A percentile compares a stretch with the other conserved stretches of the same genome.
phyloP scores from a whole-genome alignment of 2,797 vertebrate genomes.

The Mastacembelus armatus region DNA sequence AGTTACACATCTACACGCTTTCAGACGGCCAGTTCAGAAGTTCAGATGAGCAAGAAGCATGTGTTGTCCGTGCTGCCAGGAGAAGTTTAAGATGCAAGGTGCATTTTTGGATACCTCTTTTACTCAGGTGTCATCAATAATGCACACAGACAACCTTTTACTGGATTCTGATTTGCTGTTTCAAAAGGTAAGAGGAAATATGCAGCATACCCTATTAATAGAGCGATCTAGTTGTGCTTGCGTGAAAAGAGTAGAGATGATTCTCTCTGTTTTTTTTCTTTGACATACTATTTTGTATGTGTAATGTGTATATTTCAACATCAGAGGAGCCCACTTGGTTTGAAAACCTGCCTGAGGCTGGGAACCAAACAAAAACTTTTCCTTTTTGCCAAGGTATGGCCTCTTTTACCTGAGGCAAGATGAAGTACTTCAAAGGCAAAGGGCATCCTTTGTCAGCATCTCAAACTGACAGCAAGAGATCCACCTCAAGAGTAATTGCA shows the following conservation, averaged over 20 bases:
- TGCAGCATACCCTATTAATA: constrained; percentile 51
- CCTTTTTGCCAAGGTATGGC: constrained; percentile 68
- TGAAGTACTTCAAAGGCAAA: constrained; percentile 76
- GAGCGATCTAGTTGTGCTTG: constrained; percentile 46
- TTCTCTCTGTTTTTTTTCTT: constrained; percentile 22
- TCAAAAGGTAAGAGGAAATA: constrained; percentile 63
- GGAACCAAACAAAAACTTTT: constrained; percentile 77
- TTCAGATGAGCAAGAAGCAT: constrained; percentile 6
- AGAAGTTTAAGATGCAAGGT: constrained; percentile 43
- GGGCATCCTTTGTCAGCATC: constrained; percentile 77
- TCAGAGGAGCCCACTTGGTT: constrained; percentile 67
- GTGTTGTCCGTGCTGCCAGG: constrained; percentile 16
- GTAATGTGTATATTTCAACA: constrained; percentile 67
- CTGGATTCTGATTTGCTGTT: constrained; percentile 71
- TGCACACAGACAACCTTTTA: constrained; percentile 74
- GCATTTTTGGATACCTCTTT: constrained; percentile 49
- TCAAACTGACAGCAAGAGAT: constrained; percentile 64
- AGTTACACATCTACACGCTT: too few species aligned
- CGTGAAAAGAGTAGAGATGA: constrained; percentile 52
- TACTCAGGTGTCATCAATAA: constrained; percentile 76
- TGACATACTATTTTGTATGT: constrained; percentile 60
- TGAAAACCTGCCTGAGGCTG: constrained; percentile 71
- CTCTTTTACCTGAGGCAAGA: constrained; percentile 77
- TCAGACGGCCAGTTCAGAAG: too few species aligned
- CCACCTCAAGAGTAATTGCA: constrained; percentile 64